Evolutionary conservation across 2,113 vertebrate species (phyloP), one percentile per base, ranked within the genome.

Genomic region (Bubo blakistoni): DNA sequence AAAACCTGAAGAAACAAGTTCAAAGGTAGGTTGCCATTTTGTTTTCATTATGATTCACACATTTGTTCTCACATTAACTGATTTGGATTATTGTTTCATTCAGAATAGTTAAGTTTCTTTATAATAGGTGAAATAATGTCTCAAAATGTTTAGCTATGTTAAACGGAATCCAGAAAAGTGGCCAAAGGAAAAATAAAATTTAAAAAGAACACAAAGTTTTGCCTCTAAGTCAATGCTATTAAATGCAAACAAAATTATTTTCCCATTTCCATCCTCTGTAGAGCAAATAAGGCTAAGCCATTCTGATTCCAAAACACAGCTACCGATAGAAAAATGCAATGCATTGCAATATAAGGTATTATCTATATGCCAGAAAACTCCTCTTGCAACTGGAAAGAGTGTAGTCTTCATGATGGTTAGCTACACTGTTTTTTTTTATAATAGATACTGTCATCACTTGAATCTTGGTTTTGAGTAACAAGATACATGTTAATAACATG

Each of bases 1-100:
- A 88, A 95, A 93, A 91, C 87, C 97, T 98, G 74, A 74, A 55
- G 91, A 79, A 96, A 79, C 12, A 94, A 96, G 47, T 71, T 88
- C 52, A 88, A 25, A 86, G 30, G n/a, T 30, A 89, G 52, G 30
- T 52, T 93, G 18, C 3, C 51, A 22, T 76, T 88, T 86, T 42
- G 24, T 57, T 86, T 89, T 70, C 27, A 44, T 38, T 61, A 55
- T 21, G 11, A 36, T 71, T 86, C 40, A 78, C 7, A 7, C 47
- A 62, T 73, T 67, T 76, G 71, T 79, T 93, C 58, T 65, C 20
- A 85, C 14, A 47, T 61, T 57, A 92, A 72, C 62, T 57, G 19
- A 66, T 80, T 4, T 70, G 11, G 9, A 11, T 59, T 62, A 65
- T 58, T 69, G 8, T 63, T 95, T 86, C 25, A 20, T 47, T 84